Percentiles rank a stretch among this genome's conserved stretches.
These are phyloP conservation scores for Notothenia rossii DNA, from an alignment of 2,113 vertebrate species.

Conservation along the genomic window DNA sequence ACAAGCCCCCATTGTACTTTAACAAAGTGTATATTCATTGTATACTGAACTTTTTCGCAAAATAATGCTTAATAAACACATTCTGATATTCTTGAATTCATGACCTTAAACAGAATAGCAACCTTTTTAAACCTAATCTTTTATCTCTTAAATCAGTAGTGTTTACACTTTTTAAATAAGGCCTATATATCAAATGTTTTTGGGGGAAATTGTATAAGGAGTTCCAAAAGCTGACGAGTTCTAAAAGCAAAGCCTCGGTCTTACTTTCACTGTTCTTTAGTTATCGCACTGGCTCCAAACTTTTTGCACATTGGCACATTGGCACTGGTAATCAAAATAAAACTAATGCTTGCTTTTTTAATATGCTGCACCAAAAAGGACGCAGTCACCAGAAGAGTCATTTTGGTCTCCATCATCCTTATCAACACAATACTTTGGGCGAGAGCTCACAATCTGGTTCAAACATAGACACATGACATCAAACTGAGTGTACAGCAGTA, in stretches of 20 bases:
- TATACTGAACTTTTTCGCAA: too few relatives aligned
- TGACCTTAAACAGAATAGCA: not conserved
- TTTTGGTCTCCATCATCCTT: not conserved
- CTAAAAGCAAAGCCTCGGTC: too few relatives aligned
- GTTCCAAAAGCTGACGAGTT: not conserved
- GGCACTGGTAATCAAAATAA: too few relatives aligned
- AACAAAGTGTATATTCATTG: not conserved
- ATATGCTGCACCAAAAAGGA: not conserved
- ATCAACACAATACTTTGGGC: not conserved
- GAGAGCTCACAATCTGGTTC: not conserved
- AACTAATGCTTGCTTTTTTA: not conserved
- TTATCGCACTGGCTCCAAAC: not conserved
- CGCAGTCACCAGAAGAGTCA: not conserved
- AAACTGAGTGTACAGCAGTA: not conserved
- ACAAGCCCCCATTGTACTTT: not conserved
- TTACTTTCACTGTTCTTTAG: not conserved
- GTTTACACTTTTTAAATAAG: not conserved
- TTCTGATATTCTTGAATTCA: not conserved
- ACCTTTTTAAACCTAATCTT: not conserved
- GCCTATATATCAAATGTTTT: too few relatives aligned
- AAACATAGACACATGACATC: not conserved
- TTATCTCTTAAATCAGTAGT: not conserved
- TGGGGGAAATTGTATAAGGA: too few relatives aligned
- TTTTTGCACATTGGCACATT: too few relatives aligned
- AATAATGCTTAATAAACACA: too few relatives aligned